Evolutionary conservation across 2,797 vertebrate species (phyloP).

Genomic region (Dendrocincla fuliginosa): DNA sequence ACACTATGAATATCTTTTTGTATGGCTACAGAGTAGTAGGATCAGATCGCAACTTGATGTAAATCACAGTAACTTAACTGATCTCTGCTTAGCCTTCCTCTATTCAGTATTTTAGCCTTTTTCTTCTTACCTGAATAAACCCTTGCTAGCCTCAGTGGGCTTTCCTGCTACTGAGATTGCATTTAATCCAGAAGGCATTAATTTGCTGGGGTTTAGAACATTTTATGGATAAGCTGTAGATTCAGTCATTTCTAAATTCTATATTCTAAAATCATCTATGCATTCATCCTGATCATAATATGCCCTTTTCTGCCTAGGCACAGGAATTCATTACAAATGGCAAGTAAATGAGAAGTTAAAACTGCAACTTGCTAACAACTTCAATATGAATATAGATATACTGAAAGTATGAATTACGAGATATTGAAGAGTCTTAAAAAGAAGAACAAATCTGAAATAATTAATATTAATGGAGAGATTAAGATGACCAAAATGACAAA

Average conservation of each 20-base stretch:
- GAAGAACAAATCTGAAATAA: neutral
- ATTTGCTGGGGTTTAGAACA: neutral
- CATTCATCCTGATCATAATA: neutral
- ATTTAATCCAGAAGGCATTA: neutral
- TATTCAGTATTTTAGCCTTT: neutral
- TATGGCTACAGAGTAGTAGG: neutral
- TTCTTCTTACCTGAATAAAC: neutral
- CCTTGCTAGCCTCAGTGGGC: neutral
- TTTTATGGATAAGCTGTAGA: neutral
- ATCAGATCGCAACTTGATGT: neutral
- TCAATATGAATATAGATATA: neutral
- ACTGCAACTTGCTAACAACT: neutral
- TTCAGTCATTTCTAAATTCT: conserved; percentile 4
- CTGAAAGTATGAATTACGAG: neutral
- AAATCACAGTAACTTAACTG: neutral
- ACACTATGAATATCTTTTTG: neutral
- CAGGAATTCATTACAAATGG: neutral
- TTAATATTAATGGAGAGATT: neutral
- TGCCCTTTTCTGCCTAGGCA: neutral
- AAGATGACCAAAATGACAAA: neutral
- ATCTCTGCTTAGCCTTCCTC: neutral
- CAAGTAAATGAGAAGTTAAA: conserved; percentile 1
- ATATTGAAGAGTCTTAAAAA: neutral
- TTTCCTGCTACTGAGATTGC: neutral
- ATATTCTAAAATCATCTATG: conserved; percentile 6